These are phyloP conservation scores for Aplysina aerophoba DNA, from an alignment of 37 sponge, comb jelly and placozoan genomes.

Conservation along the genomic window DNA sequence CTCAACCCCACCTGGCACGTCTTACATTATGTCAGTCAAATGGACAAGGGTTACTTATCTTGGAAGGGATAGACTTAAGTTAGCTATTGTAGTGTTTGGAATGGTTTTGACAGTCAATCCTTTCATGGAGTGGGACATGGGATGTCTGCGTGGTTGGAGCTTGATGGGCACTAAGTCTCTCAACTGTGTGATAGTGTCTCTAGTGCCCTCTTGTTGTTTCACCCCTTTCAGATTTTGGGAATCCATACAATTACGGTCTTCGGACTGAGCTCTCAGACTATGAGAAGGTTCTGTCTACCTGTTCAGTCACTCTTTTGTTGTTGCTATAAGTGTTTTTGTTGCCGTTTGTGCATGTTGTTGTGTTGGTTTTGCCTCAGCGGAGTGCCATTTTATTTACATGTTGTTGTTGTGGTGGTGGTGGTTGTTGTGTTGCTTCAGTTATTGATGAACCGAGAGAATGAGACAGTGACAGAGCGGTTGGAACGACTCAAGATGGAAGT, in stretches of 20 bases:
- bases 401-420: not conserved
- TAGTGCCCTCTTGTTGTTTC: not conserved
- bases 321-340: not conserved
- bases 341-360: not conserved
- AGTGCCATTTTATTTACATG: too few relatives aligned
- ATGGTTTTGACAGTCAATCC: too few relatives aligned
- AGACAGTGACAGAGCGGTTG: constrained; percentile 47
- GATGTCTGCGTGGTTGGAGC: too few relatives aligned
- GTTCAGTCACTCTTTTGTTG: not conserved
- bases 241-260: not conserved
- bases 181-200: too few relatives aligned
- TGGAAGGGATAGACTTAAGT: too few relatives aligned
- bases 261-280: constrained; percentile 25
- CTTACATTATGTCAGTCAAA: too few relatives aligned
- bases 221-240: not conserved
- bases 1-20: too few relatives aligned
- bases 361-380: too few relatives aligned
- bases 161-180: too few relatives aligned
- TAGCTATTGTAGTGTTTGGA: too few relatives aligned
- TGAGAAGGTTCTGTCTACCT: not conserved
- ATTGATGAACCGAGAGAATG: constrained; percentile 6
- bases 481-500: constrained; percentile 73
- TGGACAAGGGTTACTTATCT: too few relatives aligned
- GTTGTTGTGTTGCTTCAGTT: not conserved
- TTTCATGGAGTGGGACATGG: too few relatives aligned